A percentile compares a stretch with the other conserved stretches of the same genome.
Evolutionary conservation across 2,888 invertebrate genomes (phyloP).

Genomic region (Cremastobaeus sp.): DNA sequence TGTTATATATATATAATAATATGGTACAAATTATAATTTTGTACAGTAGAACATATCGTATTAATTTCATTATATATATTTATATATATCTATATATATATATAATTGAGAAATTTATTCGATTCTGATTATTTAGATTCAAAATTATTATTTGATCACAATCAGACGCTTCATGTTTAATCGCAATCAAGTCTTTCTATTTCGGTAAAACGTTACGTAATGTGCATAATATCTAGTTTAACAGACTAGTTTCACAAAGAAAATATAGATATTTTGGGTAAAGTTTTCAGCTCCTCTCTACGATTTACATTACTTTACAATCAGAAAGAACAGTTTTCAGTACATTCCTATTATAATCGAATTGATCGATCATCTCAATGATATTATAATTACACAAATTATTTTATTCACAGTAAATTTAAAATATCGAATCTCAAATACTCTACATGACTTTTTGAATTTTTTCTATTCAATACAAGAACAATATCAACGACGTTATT

Average conservation of each 20-base stretch:
- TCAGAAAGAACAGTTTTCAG: constrained; percentile 27
- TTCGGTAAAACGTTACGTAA: constrained; percentile 38
- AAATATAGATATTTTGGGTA: constrained; percentile 40
- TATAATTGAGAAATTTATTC: constrained; percentile 13
- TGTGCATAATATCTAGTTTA: constrained; percentile 43
- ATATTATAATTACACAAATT: no score
- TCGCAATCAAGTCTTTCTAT: constrained; percentile 26
- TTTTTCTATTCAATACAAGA: constrained; percentile 27
- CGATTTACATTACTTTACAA: constrained; percentile 39
- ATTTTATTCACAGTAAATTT: constrained; percentile 33
- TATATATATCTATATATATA: not conserved
- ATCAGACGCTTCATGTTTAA: constrained; percentile 25
- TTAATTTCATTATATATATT: not conserved
- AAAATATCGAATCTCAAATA: constrained; percentile 26
- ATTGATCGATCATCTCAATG: constrained; percentile 3
- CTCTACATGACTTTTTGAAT: constrained; percentile 5
- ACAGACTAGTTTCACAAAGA: constrained; percentile 52
- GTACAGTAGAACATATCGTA: constrained; percentile 58
- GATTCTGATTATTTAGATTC: constrained; percentile 19
- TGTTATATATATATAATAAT: constrained; percentile 35
- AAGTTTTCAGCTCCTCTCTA: constrained; percentile 1
- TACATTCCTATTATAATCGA: constrained; percentile 22
- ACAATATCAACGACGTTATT: constrained; percentile 27
- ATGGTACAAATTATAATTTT: constrained; percentile 46
- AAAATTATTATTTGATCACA: constrained; percentile 36